These are phyloP conservation scores for Carabus problematicus DNA, from an alignment of 2,888 invertebrate species.

Conservation along the genomic window DNA sequence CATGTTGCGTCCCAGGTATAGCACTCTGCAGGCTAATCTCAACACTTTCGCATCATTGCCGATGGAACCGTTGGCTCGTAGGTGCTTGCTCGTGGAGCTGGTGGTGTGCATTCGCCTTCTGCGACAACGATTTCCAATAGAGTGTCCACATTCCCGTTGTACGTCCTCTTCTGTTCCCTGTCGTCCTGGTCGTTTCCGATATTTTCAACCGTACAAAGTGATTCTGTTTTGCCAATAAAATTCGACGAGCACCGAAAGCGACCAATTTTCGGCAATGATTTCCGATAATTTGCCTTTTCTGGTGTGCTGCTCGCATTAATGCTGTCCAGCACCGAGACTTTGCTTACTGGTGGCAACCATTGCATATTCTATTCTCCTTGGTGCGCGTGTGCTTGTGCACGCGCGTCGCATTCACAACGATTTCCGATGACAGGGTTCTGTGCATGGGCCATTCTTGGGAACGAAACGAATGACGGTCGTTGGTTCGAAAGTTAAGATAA, in stretches of 20 bases:
- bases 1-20: not conserved
- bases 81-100: constrained; percentile 37
- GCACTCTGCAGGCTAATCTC: too few species aligned
- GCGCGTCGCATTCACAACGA: constrained; percentile 23
- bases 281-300: constrained; percentile 47
- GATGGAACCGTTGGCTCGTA: not conserved
- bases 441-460: not conserved
- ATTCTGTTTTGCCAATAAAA: constrained; percentile 46
- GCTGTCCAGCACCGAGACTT: too few species aligned
- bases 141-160: constrained; percentile 46
- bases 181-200: constrained; percentile 53
- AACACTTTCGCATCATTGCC: too few species aligned
- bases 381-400: constrained; percentile 1
- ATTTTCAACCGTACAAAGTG: constrained; percentile 51
- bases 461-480: not conserved
- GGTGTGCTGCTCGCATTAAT: not conserved
- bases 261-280: constrained; percentile 48
- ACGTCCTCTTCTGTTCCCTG: constrained; percentile 47
- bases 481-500: not conserved
- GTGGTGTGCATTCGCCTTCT: constrained; percentile 46
- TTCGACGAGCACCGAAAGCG: constrained; percentile 38
- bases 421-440: constrained; percentile 27
- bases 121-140: constrained; percentile 54
- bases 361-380: not conserved
- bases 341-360: too few species aligned